phyloP scores from a whole-genome alignment of 2,113 vertebrate species.

The Pomatorhinus ruficollis region DNA sequence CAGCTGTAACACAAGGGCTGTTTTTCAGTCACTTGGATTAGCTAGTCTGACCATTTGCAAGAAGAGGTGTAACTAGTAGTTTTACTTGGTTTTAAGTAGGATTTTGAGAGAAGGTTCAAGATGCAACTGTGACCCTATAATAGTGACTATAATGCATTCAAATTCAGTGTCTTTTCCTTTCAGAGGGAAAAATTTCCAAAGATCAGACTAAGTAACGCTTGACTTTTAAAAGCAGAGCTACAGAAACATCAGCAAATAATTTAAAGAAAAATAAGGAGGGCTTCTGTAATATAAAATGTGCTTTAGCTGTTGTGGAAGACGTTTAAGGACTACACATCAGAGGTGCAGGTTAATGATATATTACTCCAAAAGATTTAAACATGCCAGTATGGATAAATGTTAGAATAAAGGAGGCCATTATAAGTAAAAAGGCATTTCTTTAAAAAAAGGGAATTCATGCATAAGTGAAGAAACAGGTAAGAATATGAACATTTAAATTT shows the following conservation, averaged over 20 bases:
- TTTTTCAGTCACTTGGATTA: background rate
- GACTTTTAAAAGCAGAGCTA: background rate
- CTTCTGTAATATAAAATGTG: background rate
- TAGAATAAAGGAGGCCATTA: background rate
- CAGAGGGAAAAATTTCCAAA: background rate
- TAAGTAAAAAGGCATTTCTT: background rate
- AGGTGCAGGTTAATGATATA: background rate
- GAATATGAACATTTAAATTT: background rate
- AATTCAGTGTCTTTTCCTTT: background rate
- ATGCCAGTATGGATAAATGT: background rate
- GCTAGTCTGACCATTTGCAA: background rate
- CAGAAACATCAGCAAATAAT: background rate
- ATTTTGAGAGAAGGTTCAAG: background rate
- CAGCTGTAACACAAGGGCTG: background rate
- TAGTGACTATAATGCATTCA: background rate
- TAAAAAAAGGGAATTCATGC: background rate
- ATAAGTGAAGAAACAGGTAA: background rate
- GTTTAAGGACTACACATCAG: background rate
- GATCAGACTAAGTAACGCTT: background rate
- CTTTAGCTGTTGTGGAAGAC: background rate
- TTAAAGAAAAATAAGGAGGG: background rate
- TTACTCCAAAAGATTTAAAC: background rate
- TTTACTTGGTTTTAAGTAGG: background rate
- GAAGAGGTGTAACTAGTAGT: background rate
- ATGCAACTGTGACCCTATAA: accelerated